phyloP scores from a whole-genome alignment of 2,888 invertebrate genomes.

The Apamea crenata region DNA sequence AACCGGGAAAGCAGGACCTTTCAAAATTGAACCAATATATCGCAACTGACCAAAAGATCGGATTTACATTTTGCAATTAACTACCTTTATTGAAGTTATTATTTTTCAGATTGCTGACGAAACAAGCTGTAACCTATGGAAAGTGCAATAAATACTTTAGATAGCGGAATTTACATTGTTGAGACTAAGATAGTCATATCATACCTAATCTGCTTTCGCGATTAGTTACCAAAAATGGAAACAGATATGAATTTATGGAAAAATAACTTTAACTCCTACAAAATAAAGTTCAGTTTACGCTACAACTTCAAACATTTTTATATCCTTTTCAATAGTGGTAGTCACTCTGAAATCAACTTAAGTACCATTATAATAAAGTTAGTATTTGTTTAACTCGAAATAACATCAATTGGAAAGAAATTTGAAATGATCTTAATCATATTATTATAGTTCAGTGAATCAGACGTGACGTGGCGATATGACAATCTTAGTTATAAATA shows the following conservation, averaged over 20 bases:
- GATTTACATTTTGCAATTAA: constrained; percentile 24
- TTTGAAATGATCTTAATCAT: neutral
- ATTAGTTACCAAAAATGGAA: too few species aligned
- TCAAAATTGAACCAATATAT: constrained; percentile 6
- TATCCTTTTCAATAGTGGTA: too few species aligned
- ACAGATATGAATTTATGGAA: too few species aligned
- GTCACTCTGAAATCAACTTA: too few species aligned
- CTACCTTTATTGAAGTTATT: neutral
- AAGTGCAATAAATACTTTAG: neutral
- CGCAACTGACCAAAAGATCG: constrained; percentile 29
- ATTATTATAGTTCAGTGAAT: neutral
- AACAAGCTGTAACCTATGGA: neutral
- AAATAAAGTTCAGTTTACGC: too few species aligned
- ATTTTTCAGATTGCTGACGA: neutral
- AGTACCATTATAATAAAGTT: too few species aligned
- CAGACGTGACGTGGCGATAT: constrained; percentile 7
- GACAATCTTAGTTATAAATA: constrained; percentile 16
- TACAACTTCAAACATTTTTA: too few species aligned
- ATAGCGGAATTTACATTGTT: constrained; percentile 4
- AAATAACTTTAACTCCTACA: too few species aligned
- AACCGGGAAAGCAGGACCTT: neutral
- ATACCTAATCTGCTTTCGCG: too few species aligned
- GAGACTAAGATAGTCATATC: constrained; percentile 17
- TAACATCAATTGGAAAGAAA: too few species aligned
- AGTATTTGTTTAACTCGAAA: too few species aligned